Percentiles rank a stretch among this genome's conserved stretches.
Conservation (phyloP, 2,888 invertebrate species). For the Melieria omissa region DNA sequence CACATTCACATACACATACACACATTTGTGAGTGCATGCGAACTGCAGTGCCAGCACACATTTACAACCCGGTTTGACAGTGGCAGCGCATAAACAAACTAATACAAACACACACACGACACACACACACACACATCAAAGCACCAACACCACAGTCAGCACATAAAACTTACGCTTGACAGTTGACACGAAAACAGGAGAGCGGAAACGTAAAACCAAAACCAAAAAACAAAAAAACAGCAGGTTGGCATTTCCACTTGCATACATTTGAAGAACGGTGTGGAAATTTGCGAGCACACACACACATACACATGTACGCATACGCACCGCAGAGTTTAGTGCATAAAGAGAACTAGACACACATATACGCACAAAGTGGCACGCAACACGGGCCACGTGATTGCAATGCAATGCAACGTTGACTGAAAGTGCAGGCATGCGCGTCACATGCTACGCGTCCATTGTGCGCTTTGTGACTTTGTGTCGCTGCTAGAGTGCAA, state of each 20-base stretch:
- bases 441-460: too few relatives aligned
- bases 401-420: too few relatives aligned
- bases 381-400: background rate
- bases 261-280: constrained; percentile 23
- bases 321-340: background rate
- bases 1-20: too few relatives aligned
- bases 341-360: background rate
- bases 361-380: background rate
- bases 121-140: constrained; percentile 36
- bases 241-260: constrained; percentile 32
- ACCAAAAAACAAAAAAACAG: constrained; percentile 27
- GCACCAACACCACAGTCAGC: constrained; percentile 1
- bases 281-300: background rate
- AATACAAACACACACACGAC: constrained; percentile 16
- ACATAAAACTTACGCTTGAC: constrained; percentile 31
- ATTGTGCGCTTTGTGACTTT: too few relatives aligned
- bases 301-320: background rate
- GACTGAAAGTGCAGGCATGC: too few relatives aligned
- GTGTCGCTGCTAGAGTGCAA: too few relatives aligned
- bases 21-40: too few relatives aligned
- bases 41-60: too few relatives aligned
- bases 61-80: too few relatives aligned
- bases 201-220: constrained; percentile 5
- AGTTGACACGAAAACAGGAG: constrained; percentile 27
- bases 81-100: too few relatives aligned